Conservation (phyloP, 2,113 vertebrate genomes). For the Forbesichthys papilliferus region DNA sequence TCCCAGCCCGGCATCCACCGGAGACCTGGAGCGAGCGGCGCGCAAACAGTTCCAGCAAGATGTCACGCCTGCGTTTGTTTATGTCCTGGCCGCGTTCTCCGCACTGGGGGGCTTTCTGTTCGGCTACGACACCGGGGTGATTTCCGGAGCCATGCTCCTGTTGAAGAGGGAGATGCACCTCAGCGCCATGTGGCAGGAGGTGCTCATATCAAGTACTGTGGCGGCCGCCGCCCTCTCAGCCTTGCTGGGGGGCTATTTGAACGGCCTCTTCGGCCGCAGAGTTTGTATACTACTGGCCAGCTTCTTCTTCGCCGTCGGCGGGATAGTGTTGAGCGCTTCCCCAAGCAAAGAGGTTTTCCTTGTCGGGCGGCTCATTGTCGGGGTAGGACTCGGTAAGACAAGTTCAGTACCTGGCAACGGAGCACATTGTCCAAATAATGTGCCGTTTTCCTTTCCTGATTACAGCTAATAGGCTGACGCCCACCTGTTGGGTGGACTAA, state of each 20-base stretch:
- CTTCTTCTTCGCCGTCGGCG: conserved; percentile 85
- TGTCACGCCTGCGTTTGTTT: conserved; percentile 86
- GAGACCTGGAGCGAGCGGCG: conserved; percentile 89
- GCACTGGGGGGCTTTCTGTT: conserved; percentile 95
- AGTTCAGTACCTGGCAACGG: background rate
- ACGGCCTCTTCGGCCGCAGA: conserved; percentile 85
- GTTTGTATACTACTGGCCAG: conserved; percentile 91
- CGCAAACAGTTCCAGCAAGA: conserved; percentile 92
- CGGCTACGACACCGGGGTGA: conserved; percentile 96
- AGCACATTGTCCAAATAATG: background rate
- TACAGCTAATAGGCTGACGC: background rate
- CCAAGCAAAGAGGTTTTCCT: conserved; percentile 86
- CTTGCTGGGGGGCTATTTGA: conserved; percentile 86
- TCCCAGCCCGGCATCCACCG: conserved; percentile 55
- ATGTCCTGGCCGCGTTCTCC: conserved; percentile 82
- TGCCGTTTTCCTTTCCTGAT: background rate
- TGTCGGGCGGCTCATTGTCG: conserved; percentile 86
- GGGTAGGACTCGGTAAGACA: conserved; percentile 90
- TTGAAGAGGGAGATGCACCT: conserved; percentile 89
- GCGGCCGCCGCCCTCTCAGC: conserved; percentile 90
- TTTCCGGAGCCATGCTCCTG: conserved; percentile 94
- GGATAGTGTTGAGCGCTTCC: conserved; percentile 82
- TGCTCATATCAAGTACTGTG: conserved; percentile 92
- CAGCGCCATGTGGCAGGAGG: conserved; percentile 92
- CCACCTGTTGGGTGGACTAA: background rate